Evolutionary conservation across 2,888 invertebrate species (phyloP), one percentile per base, ranked within the genome.

Genomic region (Charanyca ferruginea): DNA sequence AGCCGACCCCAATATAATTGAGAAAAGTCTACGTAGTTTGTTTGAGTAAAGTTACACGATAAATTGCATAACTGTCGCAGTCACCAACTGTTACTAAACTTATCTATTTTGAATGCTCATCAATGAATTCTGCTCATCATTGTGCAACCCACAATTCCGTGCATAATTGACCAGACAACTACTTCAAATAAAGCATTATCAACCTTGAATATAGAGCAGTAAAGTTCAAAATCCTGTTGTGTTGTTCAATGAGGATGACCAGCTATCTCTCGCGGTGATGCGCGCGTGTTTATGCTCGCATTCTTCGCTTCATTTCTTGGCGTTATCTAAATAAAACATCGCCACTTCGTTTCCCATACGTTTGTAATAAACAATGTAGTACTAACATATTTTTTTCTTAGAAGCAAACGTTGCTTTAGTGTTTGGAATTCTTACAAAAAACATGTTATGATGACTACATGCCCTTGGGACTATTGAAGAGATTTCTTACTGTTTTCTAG

Each of bases 241-340:
- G 8, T n/a, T 28, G 1, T 41, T 0, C 1, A 32, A 1, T 42
- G 13, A 51, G 18, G 20, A 22, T 38, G 44, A 58, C 64, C 42
- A 47, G 60, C 66, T 67, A 77, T 73, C 66, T 66, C 45, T 49
- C 45, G 52, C 49, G 59, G 71, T 59, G 53, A 42, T 67, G 28
- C 35, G 48, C 57, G 60, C 60, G 79, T 66, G 55, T 60, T 71
- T 45, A 53, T 62, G 54, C 59, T 62, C 52, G 60, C 73, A 77
- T 73, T 80, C 64, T 71, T 71, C 55, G 62, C 44, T 76, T 57
- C 58, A 65, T 51, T 65, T 70, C 66, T 75, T 59, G 54, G 54
- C 22, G 60, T 80, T 72, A 83, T 80, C 78, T 68, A 80, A 77
- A 83, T 77, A 61, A 65, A 62, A 42, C 66, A 82, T 80, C 80